These are phyloP conservation scores for Neolamprologus sp. DNA, from an alignment of 2,113 vertebrate species.

Conservation along the genomic window DNA sequence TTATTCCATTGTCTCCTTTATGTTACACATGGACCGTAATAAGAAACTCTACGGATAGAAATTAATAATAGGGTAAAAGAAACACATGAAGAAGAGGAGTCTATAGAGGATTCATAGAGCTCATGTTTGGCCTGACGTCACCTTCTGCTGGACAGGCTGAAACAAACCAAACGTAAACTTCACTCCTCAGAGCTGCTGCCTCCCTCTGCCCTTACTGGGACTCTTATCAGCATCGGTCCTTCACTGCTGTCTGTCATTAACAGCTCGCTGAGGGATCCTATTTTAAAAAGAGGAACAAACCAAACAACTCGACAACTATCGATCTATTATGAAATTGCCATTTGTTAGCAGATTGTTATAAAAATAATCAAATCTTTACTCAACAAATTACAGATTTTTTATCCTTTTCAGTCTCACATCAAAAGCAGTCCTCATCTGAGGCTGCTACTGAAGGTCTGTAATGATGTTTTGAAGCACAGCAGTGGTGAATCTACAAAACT, in stretches of 20 bases:
- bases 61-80: not conserved
- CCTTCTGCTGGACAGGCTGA: not conserved
- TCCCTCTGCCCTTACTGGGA: not conserved
- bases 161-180: not conserved
- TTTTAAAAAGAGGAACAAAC: not conserved
- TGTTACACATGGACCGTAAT: not conserved
- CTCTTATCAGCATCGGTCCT: not conserved
- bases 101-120: not conserved
- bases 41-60: not conserved
- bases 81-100: not conserved
- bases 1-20: not conserved
- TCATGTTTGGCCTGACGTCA: not conserved
- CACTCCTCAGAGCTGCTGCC: not conserved
- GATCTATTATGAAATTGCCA: not conserved
- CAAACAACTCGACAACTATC: accelerated
- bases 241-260: not conserved
- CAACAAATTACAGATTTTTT: not conserved
- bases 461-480: not conserved
- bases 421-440: not conserved
- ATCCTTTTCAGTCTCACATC: not conserved
- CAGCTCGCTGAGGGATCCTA: not conserved
- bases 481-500: not conserved
- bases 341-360: not conserved
- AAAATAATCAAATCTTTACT: not conserved
- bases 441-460: not conserved